Conservation (phyloP, 2,888 invertebrate genomes). For the Nycteola revayana region DNA sequence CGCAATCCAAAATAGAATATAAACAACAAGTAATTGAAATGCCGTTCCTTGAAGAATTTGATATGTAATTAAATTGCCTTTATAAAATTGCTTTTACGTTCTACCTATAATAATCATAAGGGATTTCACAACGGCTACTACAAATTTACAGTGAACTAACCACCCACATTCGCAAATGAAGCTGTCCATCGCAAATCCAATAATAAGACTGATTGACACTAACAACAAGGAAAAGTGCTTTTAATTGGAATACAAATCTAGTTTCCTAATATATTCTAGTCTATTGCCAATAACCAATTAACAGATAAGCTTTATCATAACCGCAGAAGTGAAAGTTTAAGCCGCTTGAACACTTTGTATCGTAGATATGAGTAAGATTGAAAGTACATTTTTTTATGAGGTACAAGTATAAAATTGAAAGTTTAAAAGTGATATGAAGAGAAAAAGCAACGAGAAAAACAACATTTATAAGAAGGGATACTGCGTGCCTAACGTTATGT, state of each 20-base stretch:
- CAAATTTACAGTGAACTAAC: too few species aligned
- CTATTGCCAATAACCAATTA: slow-evolving; percentile 5
- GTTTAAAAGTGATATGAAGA: background rate
- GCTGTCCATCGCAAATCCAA: slow-evolving; percentile 3
- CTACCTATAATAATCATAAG: too few species aligned
- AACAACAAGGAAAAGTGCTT: slow-evolving; percentile 9
- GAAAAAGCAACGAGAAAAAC: too few species aligned
- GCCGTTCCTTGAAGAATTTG: too few species aligned
- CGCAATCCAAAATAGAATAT: too few species aligned
- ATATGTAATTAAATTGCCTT: too few species aligned
- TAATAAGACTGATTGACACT: slow-evolving; percentile 12
- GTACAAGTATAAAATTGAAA: too few species aligned
- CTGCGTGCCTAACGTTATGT: too few species aligned
- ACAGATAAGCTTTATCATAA: slow-evolving; percentile 25
- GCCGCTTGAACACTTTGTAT: slow-evolving; percentile 10
- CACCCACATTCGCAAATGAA: slow-evolving; percentile 12
- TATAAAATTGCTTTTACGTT: too few species aligned
- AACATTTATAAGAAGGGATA: too few species aligned
- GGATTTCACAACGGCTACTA: too few species aligned
- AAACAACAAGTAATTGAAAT: too few species aligned
- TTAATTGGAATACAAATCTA: slow-evolving; percentile 13
- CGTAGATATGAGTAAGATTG: slow-evolving; percentile 8
- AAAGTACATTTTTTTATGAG: slow-evolving; percentile 12
- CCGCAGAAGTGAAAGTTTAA: slow-evolving; percentile 15
- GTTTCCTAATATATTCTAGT: slow-evolving; percentile 12